Conservation (phyloP, 2,797 vertebrate species). For the Acanthopagrus latus region DNA sequence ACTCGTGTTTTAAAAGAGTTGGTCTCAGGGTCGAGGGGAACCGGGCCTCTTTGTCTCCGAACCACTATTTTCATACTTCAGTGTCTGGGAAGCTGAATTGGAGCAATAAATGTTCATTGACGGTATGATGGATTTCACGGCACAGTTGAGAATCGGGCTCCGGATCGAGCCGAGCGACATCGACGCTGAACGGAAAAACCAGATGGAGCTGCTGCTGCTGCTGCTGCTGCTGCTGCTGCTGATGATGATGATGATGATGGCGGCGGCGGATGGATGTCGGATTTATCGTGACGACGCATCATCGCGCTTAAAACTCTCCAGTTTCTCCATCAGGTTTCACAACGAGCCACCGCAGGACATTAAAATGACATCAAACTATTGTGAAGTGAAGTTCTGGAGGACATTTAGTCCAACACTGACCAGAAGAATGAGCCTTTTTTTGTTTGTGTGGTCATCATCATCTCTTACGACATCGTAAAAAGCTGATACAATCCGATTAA, state of each 20-base stretch:
- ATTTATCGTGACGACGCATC: constrained; percentile 54
- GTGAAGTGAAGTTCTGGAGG: constrained; percentile 6
- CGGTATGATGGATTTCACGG: constrained; percentile 71
- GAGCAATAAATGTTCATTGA: constrained; percentile 66
- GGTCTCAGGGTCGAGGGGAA: constrained; percentile 41
- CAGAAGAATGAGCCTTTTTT: constrained; percentile 18
- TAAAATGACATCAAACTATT: constrained; percentile 20
- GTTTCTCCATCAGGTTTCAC: constrained; percentile 4
- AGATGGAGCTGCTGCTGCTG: constrained; percentile 69
- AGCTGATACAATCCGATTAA: constrained; percentile 2
- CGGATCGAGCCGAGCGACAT: constrained; percentile 23
- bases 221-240: no score
- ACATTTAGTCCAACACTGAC: neutral
- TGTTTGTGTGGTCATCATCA: constrained; percentile 15
- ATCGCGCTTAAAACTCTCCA: neutral
- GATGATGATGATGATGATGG: constrained; percentile 5
- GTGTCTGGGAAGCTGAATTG: constrained; percentile 72
- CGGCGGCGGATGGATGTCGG: constrained; percentile 24
- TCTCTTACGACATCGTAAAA: constrained; percentile 11
- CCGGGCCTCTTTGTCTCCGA: constrained; percentile 51
- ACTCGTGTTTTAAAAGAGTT: constrained; percentile 59
- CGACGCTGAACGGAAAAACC: constrained; percentile 68
- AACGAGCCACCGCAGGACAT: constrained; percentile 26
- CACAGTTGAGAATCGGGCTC: constrained; percentile 43
- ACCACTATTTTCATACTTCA: constrained; percentile 71